phyloP scores from a whole-genome alignment of 2,888 invertebrate species.

The Celastrina argiolus region DNA sequence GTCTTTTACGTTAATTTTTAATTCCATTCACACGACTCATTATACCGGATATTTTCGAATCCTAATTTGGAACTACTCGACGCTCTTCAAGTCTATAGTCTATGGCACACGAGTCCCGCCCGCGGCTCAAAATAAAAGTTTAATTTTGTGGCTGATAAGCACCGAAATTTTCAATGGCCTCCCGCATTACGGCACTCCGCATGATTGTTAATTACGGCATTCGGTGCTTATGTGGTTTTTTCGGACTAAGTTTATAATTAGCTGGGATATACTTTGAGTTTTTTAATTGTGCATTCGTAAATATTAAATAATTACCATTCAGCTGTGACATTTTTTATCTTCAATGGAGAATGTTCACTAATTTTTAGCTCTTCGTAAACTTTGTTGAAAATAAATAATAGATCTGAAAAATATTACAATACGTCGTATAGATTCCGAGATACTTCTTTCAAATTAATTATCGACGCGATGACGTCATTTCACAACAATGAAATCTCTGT shows the following conservation, averaged over 20 bases:
- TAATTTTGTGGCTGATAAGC: constrained; percentile 62
- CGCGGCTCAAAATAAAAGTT: constrained; percentile 71
- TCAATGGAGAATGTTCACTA: too few species aligned
- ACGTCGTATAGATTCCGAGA: too few species aligned
- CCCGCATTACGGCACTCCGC: constrained; percentile 45
- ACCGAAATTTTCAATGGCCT: constrained; percentile 75
- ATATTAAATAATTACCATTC: too few species aligned
- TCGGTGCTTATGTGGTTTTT: constrained; percentile 26
- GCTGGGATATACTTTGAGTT: background rate
- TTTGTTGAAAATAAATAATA: too few species aligned
- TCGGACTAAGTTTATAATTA: constrained; percentile 14
- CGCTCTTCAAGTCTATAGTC: constrained; percentile 37
- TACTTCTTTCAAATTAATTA: too few species aligned
- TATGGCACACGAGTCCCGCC: constrained; percentile 55
- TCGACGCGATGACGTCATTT: too few species aligned
- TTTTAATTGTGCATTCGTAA: background rate
- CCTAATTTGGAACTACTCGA: constrained; percentile 30
- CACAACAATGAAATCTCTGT: too few species aligned
- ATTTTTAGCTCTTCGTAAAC: too few species aligned
- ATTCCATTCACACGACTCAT: background rate
- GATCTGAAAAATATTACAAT: too few species aligned
- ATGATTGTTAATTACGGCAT: constrained; percentile 28
- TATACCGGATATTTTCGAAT: background rate
- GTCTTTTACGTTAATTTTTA: constrained; percentile 18
- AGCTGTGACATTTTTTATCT: too few species aligned